Base-by-base conservation (phyloP, 1,140 invertebrate genomes). In the Psilanteris sp. region DNA sequence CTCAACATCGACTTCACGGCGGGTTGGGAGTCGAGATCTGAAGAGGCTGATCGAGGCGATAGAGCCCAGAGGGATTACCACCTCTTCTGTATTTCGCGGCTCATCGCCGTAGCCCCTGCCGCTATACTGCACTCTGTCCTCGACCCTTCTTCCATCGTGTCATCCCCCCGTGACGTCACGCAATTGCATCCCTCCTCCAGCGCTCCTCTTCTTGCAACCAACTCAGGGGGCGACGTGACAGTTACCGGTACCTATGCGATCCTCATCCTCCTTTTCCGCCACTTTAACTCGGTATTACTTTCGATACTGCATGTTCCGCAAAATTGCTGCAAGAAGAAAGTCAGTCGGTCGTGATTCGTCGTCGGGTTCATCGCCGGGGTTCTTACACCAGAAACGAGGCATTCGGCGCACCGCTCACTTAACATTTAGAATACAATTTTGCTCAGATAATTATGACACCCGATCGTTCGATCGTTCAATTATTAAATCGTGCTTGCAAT, bases 291-390 rank as follows among this genome's bases (percentile, higher is more conserved):
- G 61, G 43, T 48, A 54, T 61, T 68, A 79, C 77, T 79, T 62
- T 70, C 57, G 81, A 85, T 85, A 86, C 81, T 85, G 86, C 86
- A 87, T 82, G 80, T 86, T 86, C 79, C 78, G 83, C 86, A 86
- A 85, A 87, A 84, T 87, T 83, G 80, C 83, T 79, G 81, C 81
- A 82, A 80, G 73, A 83, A 79, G 76, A 74, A 82, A 81, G 77
- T 84, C 83, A 87, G 86, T 87, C 81, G 81, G 76, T 79, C 74
- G 78, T 79, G 74, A 80, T 76, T 78, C 74, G 81, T 82, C 77
- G 79, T 66, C 72, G 79, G 72, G 76, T 78, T 72, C 71, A 39
- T n/a, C 31, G 37, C 32, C 37, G 36, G 29, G 32, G n/a, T 52
- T 11, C 32, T 9, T 7, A 16, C 8, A 50, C n/a, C 16, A 9